Evolutionary conservation across 2,113 vertebrate genomes (phyloP), one percentile per base, ranked within the genome.

Genomic region (Callipepla squamata): DNA sequence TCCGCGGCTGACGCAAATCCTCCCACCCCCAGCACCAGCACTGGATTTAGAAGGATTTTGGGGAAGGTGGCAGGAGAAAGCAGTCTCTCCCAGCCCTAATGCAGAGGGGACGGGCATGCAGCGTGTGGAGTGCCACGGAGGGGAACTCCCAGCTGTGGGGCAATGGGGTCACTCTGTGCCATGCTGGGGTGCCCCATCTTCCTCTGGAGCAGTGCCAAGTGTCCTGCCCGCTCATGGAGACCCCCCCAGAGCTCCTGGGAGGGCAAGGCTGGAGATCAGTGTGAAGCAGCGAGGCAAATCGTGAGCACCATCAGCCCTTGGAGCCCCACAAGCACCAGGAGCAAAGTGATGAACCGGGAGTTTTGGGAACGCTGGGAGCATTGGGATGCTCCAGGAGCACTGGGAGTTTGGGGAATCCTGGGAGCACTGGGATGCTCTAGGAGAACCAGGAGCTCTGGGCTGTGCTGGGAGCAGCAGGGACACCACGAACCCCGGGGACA

Each of bases 1-100:
- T 83, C 91, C 32, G 13, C 30, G 22, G 81, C 87, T 74, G 96
- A 97, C 90, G 92, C 79, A 96, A 85, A 92, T 93, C 93, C 94
- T 96, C 96, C 96, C 95, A 95, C 94, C 92, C 85, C 47, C 61
- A 66, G 18, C 15, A 3, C 77, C 23, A 25, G 67, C n/a, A 65
- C 93, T 7, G 3, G 44, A 67, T 93, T 96, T 96, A 90, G 94
- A 87, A 91, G 36, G 65, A 78, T 67, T 79, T 85, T 59, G 17
- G 51, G 3, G n/a, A 26, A 4, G 7, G 6, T 69, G 75, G 14
- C 85, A 78, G 68, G 79, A 86, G 81, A 86, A 74, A 82, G 57
- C 73, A n/a, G 8, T 80, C 70, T 13, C 44, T 76, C 80, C 45
- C 42, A 18, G 62, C 28, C 23, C 58, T 1, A 2, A 77, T 5